A percentile compares a stretch with the other conserved stretches of the same genome.
Evolutionary conservation across 2,797 vertebrate species (phyloP).

Genomic region (Pteronotus mesoamericanus): DNA sequence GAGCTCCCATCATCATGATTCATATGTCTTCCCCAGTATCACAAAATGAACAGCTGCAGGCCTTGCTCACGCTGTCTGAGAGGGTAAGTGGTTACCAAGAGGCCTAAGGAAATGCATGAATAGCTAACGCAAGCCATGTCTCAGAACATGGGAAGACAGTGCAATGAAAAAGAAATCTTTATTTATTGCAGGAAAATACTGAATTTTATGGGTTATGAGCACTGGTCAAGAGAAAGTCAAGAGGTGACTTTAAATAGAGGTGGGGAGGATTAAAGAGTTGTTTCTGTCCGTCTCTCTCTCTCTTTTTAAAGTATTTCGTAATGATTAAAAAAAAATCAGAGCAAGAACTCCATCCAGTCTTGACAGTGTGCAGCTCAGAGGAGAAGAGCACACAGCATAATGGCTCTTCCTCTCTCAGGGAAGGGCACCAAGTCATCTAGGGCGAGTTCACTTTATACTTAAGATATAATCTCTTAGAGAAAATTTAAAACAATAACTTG

Average conservation of each 20-base stretch:
- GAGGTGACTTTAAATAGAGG: neutral
- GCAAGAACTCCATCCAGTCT: neutral
- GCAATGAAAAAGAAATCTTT: constrained; percentile 4
- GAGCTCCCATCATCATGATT: neutral
- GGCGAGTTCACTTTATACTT: constrained; percentile 2
- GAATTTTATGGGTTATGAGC: neutral
- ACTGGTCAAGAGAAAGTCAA: neutral
- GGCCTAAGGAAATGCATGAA: constrained; percentile 2
- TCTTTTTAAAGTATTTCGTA: constrained; percentile 3
- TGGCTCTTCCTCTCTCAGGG: neutral
- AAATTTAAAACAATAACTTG: constrained; percentile 70
- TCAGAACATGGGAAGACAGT: neutral
- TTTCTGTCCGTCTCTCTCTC: neutral
- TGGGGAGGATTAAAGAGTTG: neutral
- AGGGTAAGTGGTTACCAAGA: neutral
- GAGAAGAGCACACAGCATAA: neutral
- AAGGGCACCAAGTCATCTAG: neutral
- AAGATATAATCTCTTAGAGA: constrained; percentile 52
- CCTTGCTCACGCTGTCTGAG: neutral
- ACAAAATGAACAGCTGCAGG: constrained; percentile 24
- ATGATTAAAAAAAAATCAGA: constrained; percentile 20
- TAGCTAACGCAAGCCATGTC: neutral
- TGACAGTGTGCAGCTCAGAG: neutral
- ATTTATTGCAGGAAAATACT: neutral
- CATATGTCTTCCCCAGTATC: neutral